These are phyloP conservation scores for Drosophila kohkoa DNA, from an alignment of 1,140 invertebrate species.

Conservation along the genomic window DNA sequence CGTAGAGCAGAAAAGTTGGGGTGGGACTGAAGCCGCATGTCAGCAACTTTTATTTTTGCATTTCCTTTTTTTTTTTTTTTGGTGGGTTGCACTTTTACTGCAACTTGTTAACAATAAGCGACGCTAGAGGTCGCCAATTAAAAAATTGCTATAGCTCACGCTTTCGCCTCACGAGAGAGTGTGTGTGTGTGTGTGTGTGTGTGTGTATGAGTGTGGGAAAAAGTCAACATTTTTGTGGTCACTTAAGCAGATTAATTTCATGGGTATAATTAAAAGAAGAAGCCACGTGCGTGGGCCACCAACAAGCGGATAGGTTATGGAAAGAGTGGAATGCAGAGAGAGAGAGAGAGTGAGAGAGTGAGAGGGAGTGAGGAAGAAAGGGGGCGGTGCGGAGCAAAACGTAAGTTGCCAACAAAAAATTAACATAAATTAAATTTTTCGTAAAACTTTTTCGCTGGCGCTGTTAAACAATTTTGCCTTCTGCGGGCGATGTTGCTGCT, in stretches of 20 bases:
- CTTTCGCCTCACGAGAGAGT: neutral
- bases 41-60: conserved; percentile 51
- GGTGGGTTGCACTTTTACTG: conserved; percentile 26
- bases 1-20: conserved; percentile 32
- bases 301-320: neutral
- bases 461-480: conserved; percentile 50
- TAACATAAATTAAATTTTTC: conserved; percentile 80
- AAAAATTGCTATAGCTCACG: conserved; percentile 50
- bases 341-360: too few species aligned
- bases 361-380: neutral
- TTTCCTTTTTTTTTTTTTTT: conserved; percentile 3
- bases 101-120: conserved; percentile 80
- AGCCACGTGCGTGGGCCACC: conserved; percentile 35
- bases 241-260: conserved; percentile 84
- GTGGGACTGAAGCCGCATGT: conserved; percentile 56
- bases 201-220: conserved; percentile 24
- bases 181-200: conserved; percentile 21
- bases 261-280: conserved; percentile 82
- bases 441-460: conserved; percentile 59
- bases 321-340: neutral
- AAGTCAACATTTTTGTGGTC: conserved; percentile 83
- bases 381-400: neutral
- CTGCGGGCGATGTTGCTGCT: conserved; percentile 23
- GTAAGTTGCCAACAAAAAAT: conserved; percentile 55
- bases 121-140: conserved; percentile 73